phyloP scores from a whole-genome alignment of 1,140 invertebrate genomes.

The Brachionus rubens region DNA sequence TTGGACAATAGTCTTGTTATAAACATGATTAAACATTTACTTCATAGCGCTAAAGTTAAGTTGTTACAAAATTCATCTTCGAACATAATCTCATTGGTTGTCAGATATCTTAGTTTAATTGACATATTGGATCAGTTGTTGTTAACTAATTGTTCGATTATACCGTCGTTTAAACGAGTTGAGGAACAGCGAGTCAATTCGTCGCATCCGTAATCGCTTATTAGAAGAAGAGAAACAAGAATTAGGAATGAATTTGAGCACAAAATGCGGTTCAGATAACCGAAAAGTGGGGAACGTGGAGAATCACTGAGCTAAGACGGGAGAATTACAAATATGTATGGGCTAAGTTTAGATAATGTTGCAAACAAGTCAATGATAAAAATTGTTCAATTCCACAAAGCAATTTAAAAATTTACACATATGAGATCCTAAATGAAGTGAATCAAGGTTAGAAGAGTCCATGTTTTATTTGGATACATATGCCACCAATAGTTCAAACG shows the following conservation, averaged over 20 bases:
- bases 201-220: constrained; percentile 65
- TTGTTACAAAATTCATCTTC: constrained; percentile 61
- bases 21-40: constrained; percentile 68
- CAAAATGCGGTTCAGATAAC: constrained; percentile 75
- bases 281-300: constrained; percentile 79
- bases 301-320: constrained; percentile 52
- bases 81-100: constrained; percentile 57
- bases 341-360: constrained; percentile 62
- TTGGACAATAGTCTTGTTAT: constrained; percentile 64
- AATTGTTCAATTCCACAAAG: neutral
- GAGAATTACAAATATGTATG: constrained; percentile 72
- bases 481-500: constrained; percentile 53
- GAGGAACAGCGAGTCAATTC: constrained; percentile 56
- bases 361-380: constrained; percentile 51
- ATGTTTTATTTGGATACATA: constrained; percentile 59
- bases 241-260: constrained; percentile 76
- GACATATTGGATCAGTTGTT: constrained; percentile 61
- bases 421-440: constrained; percentile 52
- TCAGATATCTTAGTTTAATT: constrained; percentile 58
- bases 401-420: constrained; percentile 48
- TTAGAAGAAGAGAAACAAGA: constrained; percentile 77
- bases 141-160: constrained; percentile 54
- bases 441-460: constrained; percentile 50
- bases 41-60: constrained; percentile 69
- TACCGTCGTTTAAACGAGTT: constrained; percentile 58